A percentile compares a stretch with the other conserved stretches of the same genome.
These are phyloP conservation scores for Drosophila sechellia DNA, from an alignment of 1,140 invertebrate genomes.

Conservation along the genomic window DNA sequence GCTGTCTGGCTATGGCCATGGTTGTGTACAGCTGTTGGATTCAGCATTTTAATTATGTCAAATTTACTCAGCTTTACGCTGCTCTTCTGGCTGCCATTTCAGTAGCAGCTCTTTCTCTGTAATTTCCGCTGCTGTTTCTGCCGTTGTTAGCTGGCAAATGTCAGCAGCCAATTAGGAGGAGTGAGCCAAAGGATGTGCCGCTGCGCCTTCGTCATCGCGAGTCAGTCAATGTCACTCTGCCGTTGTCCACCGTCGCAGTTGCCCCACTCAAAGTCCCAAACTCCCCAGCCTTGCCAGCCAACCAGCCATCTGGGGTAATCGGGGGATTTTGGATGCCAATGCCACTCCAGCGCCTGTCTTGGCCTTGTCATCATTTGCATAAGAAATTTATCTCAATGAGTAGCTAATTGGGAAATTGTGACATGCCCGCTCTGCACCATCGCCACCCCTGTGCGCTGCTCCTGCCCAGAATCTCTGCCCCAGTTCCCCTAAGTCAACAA, in stretches of 20 bases:
- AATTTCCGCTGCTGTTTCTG: conserved; percentile 36
- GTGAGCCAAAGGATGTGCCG: conserved; percentile 63
- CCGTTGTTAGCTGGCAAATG: conserved; percentile 66
- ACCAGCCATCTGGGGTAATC: conserved; percentile 2
- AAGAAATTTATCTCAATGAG: conserved; percentile 83
- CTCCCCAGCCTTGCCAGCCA: conserved; percentile 46
- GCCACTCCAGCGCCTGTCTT: conserved; percentile 67
- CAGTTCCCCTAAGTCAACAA: conserved; percentile 57
- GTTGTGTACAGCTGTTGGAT: conserved; percentile 33
- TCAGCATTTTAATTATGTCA: conserved; percentile 77
- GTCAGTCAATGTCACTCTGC: conserved; percentile 73
- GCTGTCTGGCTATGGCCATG: conserved; percentile 47
- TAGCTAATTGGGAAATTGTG: conserved; percentile 81
- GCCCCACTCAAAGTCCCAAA: conserved; percentile 56
- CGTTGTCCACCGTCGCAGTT: conserved; percentile 19
- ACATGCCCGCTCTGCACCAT: conserved; percentile 45
- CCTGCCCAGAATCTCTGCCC: background rate
- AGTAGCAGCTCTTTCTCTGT: conserved; percentile 3
- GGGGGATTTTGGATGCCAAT: conserved; percentile 53
- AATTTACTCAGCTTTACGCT: conserved; percentile 59
- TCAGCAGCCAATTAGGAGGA: conserved; percentile 79
- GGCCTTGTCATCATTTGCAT: conserved; percentile 82
- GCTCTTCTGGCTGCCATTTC: conserved; percentile 2
- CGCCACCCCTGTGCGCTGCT: background rate
- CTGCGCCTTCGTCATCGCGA: conserved; percentile 55